Evolutionary conservation across 2,113 vertebrate genomes (phyloP).

Genomic region (Sula dactylatra): DNA sequence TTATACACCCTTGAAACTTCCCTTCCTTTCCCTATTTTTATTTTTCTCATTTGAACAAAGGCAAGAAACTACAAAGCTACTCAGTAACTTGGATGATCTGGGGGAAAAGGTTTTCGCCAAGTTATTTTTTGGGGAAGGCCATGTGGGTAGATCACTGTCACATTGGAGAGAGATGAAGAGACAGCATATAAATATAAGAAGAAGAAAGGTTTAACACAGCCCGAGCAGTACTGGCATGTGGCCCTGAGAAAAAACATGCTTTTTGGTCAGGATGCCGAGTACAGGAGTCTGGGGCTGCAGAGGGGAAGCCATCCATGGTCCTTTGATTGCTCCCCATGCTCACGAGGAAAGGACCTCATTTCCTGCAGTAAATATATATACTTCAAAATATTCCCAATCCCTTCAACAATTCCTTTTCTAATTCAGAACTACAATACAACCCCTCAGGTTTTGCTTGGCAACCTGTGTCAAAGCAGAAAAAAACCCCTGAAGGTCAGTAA

Average conservation of each 20-base stretch:
- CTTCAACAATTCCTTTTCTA: constrained; percentile 11
- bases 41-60: neutral
- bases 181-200: neutral
- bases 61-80: neutral
- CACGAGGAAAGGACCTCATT: neutral
- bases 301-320: neutral
- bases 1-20: neutral
- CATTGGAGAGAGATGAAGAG: neutral
- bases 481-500: neutral
- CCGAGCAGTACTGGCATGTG: neutral
- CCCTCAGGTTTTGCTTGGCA: neutral
- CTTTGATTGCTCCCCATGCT: neutral
- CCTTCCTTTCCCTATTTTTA: neutral
- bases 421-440: neutral
- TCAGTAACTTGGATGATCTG: neutral
- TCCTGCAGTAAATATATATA: neutral
- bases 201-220: neutral
- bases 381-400: neutral
- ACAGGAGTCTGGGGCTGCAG: neutral
- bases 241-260: constrained; percentile 13
- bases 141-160: neutral
- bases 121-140: neutral
- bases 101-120: neutral
- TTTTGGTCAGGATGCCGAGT: neutral
- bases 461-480: neutral